Conservation (phyloP, 2,113 vertebrate genomes). For the Orientallactaga bullata region DNA sequence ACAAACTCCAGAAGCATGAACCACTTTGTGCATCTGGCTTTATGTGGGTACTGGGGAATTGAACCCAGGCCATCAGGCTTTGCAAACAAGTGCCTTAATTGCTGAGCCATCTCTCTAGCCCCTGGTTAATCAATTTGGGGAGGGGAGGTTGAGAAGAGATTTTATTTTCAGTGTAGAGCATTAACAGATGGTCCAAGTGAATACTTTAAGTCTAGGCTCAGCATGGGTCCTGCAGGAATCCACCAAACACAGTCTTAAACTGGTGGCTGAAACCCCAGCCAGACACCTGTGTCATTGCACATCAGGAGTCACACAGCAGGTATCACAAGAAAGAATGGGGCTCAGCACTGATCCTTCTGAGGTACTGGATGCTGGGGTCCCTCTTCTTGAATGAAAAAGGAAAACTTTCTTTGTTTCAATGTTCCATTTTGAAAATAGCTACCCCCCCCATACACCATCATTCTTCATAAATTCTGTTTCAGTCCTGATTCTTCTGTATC, state of each 20-base stretch:
- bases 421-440: conserved; percentile 84
- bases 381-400: conserved; percentile 78
- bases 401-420: conserved; percentile 83
- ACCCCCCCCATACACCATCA: conserved; percentile 72
- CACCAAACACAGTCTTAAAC: conserved; percentile 66
- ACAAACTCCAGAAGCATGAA: no score
- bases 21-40: no score
- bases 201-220: conserved; percentile 71
- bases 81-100: no score
- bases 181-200: conserved; percentile 68
- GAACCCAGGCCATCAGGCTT: no score
- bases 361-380: conserved; percentile 75
- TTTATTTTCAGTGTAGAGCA: conserved; percentile 64
- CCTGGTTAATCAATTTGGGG: no score
- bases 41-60: no score
- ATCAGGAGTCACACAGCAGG: conserved; percentile 73
- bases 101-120: no score
- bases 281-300: conserved; percentile 50
- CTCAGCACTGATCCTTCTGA: conserved; percentile 72
- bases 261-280: conserved; percentile 48
- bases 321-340: conserved; percentile 77
- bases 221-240: conserved; percentile 67
- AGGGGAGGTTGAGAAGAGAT: conserved; percentile 63
- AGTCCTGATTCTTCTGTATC: conserved; percentile 77
- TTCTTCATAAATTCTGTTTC: conserved; percentile 84